phyloP scores from a whole-genome alignment of 1,140 invertebrate genomes.

The Bombus polaris region DNA sequence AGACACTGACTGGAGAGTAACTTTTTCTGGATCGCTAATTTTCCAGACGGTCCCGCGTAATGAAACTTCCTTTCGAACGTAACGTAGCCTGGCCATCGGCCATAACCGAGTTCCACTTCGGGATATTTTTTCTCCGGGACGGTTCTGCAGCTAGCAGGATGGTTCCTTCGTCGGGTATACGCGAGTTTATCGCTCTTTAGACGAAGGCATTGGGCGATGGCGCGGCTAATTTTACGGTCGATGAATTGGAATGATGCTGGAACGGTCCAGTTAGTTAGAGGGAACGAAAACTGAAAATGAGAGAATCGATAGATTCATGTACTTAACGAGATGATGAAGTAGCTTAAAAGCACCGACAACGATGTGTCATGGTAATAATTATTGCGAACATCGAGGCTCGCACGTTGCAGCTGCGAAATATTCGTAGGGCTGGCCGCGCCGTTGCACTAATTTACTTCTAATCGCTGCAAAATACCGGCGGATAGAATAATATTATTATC shows the following conservation, averaged over 20 bases:
- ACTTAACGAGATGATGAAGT: constrained; percentile 34
- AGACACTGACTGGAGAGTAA: neutral
- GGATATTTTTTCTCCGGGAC: no score
- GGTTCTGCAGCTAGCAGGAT: neutral
- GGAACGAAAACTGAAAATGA: neutral
- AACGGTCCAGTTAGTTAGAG: neutral
- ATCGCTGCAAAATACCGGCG: constrained; percentile 48
- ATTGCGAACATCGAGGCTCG: neutral
- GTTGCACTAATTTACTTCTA: constrained; percentile 49
- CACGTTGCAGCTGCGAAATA: constrained; percentile 10
- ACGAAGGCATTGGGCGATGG: neutral
- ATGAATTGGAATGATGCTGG: neutral
- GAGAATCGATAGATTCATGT: constrained; percentile 29
- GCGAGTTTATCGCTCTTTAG: neutral
- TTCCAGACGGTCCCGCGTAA: constrained; percentile 24
- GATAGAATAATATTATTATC: constrained; percentile 57
- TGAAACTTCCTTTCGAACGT: neutral
- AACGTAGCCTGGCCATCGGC: no score
- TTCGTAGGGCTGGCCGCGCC: neutral
- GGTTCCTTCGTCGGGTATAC: neutral
- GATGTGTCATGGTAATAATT: constrained; percentile 35
- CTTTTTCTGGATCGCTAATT: constrained; percentile 34
- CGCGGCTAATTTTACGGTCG: neutral
- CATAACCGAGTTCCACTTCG: no score
- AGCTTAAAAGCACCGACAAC: constrained; percentile 26